Percentiles rank a stretch among this genome's conserved stretches.
phyloP scores from a whole-genome alignment of 2,888 invertebrate genomes.

The Morpho deidamia region DNA sequence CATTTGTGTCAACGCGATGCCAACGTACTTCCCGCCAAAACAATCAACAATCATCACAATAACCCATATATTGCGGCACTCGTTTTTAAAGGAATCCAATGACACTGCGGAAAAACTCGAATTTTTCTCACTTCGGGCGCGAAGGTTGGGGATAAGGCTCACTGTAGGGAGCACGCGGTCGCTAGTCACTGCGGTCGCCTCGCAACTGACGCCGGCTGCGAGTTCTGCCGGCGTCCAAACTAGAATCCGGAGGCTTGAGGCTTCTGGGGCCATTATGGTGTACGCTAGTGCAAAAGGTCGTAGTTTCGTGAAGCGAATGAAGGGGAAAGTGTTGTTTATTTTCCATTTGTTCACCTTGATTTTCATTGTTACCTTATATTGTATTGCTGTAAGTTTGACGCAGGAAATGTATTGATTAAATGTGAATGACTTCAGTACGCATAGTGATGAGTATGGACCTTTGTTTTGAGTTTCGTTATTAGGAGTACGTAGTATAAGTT shows the following conservation, averaged over 20 bases:
- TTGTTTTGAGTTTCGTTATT: no score
- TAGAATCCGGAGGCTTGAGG: conserved; percentile 43
- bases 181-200: conserved; percentile 49
- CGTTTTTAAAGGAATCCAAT: conserved; percentile 34
- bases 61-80: conserved; percentile 35
- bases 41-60: conserved; percentile 38
- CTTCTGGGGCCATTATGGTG: conserved; percentile 53
- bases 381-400: neutral
- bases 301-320: conserved; percentile 36
- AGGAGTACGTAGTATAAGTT: no score
- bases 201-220: conserved; percentile 55
- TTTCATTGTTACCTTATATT: neutral
- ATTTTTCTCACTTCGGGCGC: conserved; percentile 17
- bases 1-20: conserved; percentile 37
- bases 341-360: conserved; percentile 21
- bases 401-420: neutral
- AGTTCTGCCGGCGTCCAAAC: conserved; percentile 45
- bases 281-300: conserved; percentile 60
- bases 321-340: conserved; percentile 31
- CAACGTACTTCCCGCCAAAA: conserved; percentile 41
- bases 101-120: conserved; percentile 28
- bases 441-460: no score
- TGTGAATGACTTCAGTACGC: no score
- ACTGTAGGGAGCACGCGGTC: conserved; percentile 38
- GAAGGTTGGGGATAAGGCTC: conserved; percentile 15